Conservation (phyloP, 2,797 vertebrate genomes). For the Eurystomus glaucurus region DNA sequence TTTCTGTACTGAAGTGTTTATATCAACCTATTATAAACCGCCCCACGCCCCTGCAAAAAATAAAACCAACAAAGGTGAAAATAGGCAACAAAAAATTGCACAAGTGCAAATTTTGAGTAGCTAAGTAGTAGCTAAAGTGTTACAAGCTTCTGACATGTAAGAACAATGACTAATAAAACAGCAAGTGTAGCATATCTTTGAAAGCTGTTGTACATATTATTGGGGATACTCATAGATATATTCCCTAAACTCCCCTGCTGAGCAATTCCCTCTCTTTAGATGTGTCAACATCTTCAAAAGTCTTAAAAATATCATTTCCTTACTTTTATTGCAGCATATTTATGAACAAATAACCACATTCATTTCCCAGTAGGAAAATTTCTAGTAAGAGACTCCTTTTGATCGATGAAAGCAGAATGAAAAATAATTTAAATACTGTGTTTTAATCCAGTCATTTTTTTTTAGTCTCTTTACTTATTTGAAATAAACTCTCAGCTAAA, state of each 20-base stretch:
- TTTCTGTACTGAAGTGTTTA: neutral
- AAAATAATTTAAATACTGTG: conserved; percentile 29
- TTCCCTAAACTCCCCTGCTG: neutral
- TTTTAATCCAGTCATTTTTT: neutral
- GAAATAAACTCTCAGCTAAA: neutral
- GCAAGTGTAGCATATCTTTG: neutral
- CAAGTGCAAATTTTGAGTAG: neutral
- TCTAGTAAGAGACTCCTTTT: neutral
- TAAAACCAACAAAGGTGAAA: rapidly evolving
- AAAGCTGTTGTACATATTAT: neutral
- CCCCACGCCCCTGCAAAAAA: rapidly evolving
- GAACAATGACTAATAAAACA: neutral
- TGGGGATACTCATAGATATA: neutral
- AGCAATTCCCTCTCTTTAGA: neutral
- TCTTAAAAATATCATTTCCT: conserved; percentile 14
- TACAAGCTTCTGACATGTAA: neutral
- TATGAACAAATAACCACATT: neutral
- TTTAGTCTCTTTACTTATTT: neutral
- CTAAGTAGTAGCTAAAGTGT: neutral
- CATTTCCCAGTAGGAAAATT: conserved; percentile 26
- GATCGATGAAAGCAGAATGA: neutral
- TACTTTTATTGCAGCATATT: conserved; percentile 33
- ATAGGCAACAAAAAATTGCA: neutral
- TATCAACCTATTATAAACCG: neutral
- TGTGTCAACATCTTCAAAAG: neutral